Conservation (phyloP, 2,888 invertebrate species). For the Aphidius colemani region DNA sequence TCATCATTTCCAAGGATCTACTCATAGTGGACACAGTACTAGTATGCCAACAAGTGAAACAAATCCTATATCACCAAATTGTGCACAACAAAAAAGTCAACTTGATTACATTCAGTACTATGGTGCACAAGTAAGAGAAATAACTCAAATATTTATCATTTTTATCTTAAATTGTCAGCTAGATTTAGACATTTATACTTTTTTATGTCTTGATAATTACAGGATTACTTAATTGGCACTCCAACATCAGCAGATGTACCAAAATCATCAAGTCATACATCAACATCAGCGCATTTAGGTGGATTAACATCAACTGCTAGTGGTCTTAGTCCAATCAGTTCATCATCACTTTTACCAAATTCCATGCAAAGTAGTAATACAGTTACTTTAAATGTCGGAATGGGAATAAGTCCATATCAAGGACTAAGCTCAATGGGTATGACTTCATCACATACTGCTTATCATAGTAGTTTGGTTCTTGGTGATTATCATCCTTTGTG, state of each 20-base stretch:
- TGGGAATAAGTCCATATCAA: conserved; percentile 57
- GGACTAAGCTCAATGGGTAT: conserved; percentile 58
- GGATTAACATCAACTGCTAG: conserved; percentile 57
- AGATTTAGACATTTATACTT: too few relatives aligned
- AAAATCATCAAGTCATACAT: conserved; percentile 56
- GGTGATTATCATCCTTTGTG: conserved; percentile 59
- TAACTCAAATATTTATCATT: too few relatives aligned
- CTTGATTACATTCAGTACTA: conserved; percentile 59
- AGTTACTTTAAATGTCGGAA: conserved; percentile 57
- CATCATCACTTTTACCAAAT: conserved; percentile 55
- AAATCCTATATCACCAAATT: conserved; percentile 53
- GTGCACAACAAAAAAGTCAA: conserved; percentile 58
- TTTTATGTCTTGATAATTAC: too few relatives aligned
- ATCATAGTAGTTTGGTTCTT: conserved; percentile 57
- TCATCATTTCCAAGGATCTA: conserved; percentile 51
- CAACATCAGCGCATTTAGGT: conserved; percentile 59
- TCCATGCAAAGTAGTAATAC: conserved; percentile 56
- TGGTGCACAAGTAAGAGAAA: conserved; percentile 58
- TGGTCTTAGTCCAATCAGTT: conserved; percentile 56
- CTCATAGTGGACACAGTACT: conserved; percentile 48
- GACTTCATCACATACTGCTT: conserved; percentile 53
- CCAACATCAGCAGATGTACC: conserved; percentile 55
- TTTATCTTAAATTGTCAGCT: too few relatives aligned
- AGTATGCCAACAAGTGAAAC: conserved; percentile 56
- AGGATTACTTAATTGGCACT: conserved; percentile 57